A percentile compares a stretch with the other conserved stretches of the same genome.
phyloP scores from a whole-genome alignment of 2,888 invertebrate genomes.

The Thecophora atra region DNA sequence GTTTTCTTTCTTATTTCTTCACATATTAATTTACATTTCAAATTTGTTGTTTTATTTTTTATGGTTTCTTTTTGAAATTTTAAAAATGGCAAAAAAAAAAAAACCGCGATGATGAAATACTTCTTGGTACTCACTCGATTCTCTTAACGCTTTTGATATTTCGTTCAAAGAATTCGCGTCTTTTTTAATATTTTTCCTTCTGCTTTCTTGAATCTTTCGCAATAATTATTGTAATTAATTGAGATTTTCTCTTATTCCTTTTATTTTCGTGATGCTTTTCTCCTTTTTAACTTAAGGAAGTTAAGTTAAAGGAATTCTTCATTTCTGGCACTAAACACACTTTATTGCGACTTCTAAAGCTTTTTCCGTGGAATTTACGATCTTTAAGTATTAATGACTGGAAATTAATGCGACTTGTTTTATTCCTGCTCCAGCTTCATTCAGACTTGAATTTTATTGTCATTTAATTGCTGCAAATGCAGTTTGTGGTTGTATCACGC shows the following conservation, averaged over 20 bases:
- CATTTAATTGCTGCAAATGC: background rate
- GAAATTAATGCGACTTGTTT: background rate
- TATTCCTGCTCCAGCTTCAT: background rate
- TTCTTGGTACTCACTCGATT: background rate
- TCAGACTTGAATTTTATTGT: background rate
- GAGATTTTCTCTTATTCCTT: slow-evolving; percentile 9
- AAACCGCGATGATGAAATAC: background rate
- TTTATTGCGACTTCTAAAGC: slow-evolving; percentile 43
- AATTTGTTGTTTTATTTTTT: too few relatives aligned
- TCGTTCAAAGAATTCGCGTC: slow-evolving; percentile 1
- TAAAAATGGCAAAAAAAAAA: background rate
- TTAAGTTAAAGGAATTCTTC: slow-evolving; percentile 45
- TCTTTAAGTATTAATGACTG: background rate
- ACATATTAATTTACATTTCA: too few relatives aligned
- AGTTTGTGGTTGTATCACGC: background rate
- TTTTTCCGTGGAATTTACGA: background rate
- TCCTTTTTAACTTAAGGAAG: slow-evolving; percentile 42
- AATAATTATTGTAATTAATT: slow-evolving; percentile 36
- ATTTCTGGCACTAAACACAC: slow-evolving; percentile 47
- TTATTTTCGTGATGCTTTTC: slow-evolving; percentile 12
- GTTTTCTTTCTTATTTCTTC: too few relatives aligned
- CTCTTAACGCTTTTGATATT: background rate
- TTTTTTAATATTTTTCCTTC: background rate
- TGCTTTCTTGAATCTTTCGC: background rate
- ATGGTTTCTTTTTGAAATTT: background rate